Evolutionary conservation across 2,797 vertebrate species (phyloP).

Genomic region (Paratrypauchen microcephalus): DNA sequence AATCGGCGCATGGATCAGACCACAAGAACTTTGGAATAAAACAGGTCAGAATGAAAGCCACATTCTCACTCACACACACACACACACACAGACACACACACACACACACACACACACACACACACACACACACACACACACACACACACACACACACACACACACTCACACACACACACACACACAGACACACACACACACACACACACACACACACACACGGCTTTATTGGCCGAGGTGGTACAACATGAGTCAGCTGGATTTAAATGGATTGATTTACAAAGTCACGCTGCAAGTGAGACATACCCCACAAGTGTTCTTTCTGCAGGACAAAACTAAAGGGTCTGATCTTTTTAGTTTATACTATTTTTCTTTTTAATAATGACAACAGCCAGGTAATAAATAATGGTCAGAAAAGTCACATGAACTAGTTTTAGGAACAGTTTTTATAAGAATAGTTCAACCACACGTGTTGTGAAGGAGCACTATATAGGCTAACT

Average conservation of each 20-base stretch:
- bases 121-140: too few relatives aligned
- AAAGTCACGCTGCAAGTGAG: slow-evolving; percentile 29
- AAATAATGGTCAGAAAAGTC: not conserved
- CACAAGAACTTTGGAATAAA: slow-evolving; percentile 30
- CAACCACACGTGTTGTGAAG: too few relatives aligned
- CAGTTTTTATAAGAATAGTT: not conserved
- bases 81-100: too few relatives aligned
- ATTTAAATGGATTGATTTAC: slow-evolving; percentile 47
- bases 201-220: not conserved
- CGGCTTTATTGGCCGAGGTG: slow-evolving; percentile 33
- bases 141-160: not conserved
- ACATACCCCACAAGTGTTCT: slow-evolving; percentile 20
- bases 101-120: slow-evolving; percentile 13
- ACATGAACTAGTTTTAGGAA: not conserved
- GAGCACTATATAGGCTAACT: too few relatives aligned
- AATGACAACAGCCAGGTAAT: not conserved
- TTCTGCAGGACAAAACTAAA: slow-evolving; percentile 11
- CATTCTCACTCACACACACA: slow-evolving; percentile 39
- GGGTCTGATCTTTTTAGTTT: not conserved
- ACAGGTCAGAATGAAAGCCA: slow-evolving; percentile 35
- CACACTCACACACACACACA: too few relatives aligned
- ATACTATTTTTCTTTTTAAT: not conserved
- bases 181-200: too few relatives aligned
- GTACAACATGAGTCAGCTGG: slow-evolving; percentile 55
- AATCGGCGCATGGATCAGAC: slow-evolving; percentile 54